Conservation (phyloP, 2,888 invertebrate genomes). For the Drosophila acutilabella region DNA sequence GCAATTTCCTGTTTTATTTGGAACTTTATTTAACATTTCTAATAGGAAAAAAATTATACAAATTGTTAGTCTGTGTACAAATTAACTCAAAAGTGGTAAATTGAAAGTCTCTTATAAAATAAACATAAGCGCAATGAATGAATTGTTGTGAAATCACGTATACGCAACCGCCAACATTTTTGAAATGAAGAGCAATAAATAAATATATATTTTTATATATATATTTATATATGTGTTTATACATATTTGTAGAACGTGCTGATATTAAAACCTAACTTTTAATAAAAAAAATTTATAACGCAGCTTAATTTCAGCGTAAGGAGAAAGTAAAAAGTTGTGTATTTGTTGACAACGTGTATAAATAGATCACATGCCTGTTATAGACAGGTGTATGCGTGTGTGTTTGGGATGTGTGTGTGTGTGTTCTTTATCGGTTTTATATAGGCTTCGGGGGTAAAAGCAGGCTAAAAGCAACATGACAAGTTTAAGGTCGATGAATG, state of each 20-base stretch:
- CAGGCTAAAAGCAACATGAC: neutral
- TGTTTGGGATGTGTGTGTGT: neutral
- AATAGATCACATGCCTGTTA: constrained; percentile 46
- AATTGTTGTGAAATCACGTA: too few species aligned
- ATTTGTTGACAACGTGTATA: constrained; percentile 25
- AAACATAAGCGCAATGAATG: too few species aligned
- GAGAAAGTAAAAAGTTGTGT: neutral
- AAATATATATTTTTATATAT: too few species aligned
- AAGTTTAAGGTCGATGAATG: constrained; percentile 60
- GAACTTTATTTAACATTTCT: too few species aligned
- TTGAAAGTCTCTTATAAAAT: too few species aligned
- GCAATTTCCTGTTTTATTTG: too few species aligned
- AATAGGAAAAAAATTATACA: too few species aligned
- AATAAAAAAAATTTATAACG: neutral
- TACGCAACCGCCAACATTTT: too few species aligned
- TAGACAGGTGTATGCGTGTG: constrained; percentile 12
- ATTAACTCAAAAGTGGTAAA: too few species aligned
- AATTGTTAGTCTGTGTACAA: too few species aligned
- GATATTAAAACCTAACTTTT: neutral
- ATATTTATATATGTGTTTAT: too few species aligned
- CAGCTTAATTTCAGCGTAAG: neutral
- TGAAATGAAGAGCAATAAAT: too few species aligned
- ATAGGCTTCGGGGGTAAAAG: constrained; percentile 40
- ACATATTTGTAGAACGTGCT: neutral
- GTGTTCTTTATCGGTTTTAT: constrained; percentile 1